phyloP scores from a whole-genome alignment of 1,140 invertebrate genomes.

The Drosophila asahinai region DNA sequence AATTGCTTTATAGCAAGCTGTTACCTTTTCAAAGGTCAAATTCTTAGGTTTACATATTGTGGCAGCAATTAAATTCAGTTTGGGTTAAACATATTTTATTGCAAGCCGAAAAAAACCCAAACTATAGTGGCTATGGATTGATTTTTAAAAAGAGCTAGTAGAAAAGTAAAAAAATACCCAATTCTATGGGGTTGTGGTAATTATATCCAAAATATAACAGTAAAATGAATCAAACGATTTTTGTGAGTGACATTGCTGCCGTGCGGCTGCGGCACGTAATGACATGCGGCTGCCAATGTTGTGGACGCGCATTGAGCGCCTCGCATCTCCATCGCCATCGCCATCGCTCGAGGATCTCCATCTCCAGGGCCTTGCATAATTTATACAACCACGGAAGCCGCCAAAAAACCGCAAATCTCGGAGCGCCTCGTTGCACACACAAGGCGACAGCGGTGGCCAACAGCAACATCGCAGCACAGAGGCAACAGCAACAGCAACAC shows the following conservation, averaged over 20 bases:
- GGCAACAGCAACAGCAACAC: conserved; percentile 16
- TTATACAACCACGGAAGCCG: conserved; percentile 64
- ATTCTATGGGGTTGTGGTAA: too few relatives aligned
- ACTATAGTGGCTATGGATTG: too few relatives aligned
- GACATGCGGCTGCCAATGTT: conserved; percentile 78
- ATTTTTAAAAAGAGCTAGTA: too few relatives aligned
- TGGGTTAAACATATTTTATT: too few relatives aligned
- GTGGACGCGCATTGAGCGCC: conserved; percentile 52
- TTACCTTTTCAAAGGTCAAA: too few relatives aligned
- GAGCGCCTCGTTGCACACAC: conserved; percentile 47
- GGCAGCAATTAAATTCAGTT: too few relatives aligned
- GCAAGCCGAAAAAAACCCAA: too few relatives aligned
- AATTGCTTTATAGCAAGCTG: too few relatives aligned
- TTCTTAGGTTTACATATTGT: too few relatives aligned
- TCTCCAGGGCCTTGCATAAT: conserved; percentile 58
- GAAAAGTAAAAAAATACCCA: too few relatives aligned
- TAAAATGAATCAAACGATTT: not conserved
- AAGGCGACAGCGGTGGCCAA: conserved; percentile 28
- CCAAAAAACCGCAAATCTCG: conserved; percentile 76
- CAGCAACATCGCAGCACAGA: conserved; percentile 8
- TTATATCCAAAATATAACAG: not conserved
- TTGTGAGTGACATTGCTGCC: conserved; percentile 25
- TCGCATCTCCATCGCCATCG: conserved; percentile 25
- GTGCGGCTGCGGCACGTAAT: conserved; percentile 66
- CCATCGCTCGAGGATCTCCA: conserved; percentile 33